Conservation (phyloP, 1,140 invertebrate species). For the Drosophila kikkawai region DNA sequence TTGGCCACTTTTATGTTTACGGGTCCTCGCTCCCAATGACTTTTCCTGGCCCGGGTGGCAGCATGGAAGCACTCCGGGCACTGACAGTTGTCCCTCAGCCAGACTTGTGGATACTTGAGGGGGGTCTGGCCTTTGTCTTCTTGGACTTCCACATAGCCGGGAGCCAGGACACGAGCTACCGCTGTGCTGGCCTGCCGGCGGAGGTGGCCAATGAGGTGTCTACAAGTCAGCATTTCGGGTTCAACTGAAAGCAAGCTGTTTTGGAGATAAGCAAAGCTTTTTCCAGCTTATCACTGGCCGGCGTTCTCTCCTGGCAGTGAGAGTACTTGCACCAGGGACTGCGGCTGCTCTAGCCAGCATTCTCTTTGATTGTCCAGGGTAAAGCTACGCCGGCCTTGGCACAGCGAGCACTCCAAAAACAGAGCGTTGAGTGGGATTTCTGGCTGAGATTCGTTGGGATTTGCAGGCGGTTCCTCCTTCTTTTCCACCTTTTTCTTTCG, state of each 20-base stretch:
- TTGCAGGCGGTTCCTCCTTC: not conserved
- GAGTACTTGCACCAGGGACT: constrained; percentile 46
- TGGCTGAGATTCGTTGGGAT: not conserved
- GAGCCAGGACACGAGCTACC: constrained; percentile 28
- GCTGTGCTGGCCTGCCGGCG: constrained; percentile 30
- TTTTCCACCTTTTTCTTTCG: not conserved
- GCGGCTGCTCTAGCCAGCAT: constrained; percentile 60
- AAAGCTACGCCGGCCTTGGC: constrained; percentile 49
- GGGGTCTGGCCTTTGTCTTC: not conserved
- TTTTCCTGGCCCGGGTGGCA: constrained; percentile 86
- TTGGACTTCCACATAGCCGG: constrained; percentile 50
- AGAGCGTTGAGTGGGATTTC: not conserved
- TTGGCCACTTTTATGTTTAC: constrained; percentile 11
- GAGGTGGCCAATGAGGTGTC: constrained; percentile 55
- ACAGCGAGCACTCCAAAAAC: constrained; percentile 52
- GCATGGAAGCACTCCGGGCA: constrained; percentile 88
- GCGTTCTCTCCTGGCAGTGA: constrained; percentile 9
- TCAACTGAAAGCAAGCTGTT: constrained; percentile 32
- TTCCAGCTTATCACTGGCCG: constrained; percentile 9
- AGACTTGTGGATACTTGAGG: constrained; percentile 87
- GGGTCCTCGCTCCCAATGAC: constrained; percentile 66
- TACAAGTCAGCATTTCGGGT: constrained; percentile 66
- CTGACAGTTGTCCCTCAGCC: constrained; percentile 90
- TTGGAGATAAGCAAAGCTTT: constrained; percentile 3
- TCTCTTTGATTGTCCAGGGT: constrained; percentile 26